phyloP scores from a whole-genome alignment of 2,888 invertebrate genomes.

The Aleiodes alternator region DNA sequence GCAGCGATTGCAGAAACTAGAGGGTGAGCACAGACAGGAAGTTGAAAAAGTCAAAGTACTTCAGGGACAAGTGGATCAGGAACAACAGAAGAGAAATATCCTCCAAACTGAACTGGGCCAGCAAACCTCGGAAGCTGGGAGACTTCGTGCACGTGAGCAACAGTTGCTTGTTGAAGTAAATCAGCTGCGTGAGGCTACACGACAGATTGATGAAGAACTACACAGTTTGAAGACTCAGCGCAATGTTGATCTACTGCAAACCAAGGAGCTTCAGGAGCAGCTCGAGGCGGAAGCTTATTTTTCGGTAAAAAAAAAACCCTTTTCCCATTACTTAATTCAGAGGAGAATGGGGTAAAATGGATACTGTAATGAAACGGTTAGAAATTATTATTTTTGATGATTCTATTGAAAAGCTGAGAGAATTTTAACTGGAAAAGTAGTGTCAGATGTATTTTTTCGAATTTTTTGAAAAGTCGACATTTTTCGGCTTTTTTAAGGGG shows the following conservation, averaged over 20 bases:
- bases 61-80: constrained; percentile 92
- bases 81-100: constrained; percentile 89
- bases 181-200: constrained; percentile 82
- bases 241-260: constrained; percentile 83
- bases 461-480: too few species aligned
- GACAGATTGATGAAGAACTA: constrained; percentile 85
- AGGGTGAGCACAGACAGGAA: constrained; percentile 94
- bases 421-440: too few species aligned
- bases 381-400: too few species aligned
- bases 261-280: constrained; percentile 96
- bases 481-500: too few species aligned
- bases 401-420: too few species aligned
- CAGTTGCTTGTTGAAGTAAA: constrained; percentile 83
- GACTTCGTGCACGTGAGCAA: constrained; percentile 84
- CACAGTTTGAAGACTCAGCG: constrained; percentile 83
- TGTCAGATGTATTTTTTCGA: too few species aligned
- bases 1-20: constrained; percentile 90
- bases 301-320: constrained; percentile 78
- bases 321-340: not conserved
- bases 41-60: constrained; percentile 87
- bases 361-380: too few species aligned
- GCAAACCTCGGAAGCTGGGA: constrained; percentile 83
- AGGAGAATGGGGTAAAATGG: too few species aligned
- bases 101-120: constrained; percentile 89
- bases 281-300: constrained; percentile 97